Base-by-base conservation (phyloP, 2,113 vertebrate species). In the Hyaena hyaena region DNA sequence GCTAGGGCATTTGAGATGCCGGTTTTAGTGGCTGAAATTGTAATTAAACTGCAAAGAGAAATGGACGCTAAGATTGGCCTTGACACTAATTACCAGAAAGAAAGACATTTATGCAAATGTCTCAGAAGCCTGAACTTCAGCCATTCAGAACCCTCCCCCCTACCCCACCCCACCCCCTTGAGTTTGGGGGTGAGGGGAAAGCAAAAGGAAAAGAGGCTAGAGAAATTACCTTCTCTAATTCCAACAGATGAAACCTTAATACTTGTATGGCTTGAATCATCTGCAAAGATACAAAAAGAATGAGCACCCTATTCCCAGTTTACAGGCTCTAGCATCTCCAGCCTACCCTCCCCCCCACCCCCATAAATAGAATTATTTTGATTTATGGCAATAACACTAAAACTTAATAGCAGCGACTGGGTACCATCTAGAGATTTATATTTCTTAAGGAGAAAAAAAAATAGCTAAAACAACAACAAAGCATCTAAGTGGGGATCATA, bases 221-320 rank as follows among this genome's bases (percentile, higher is more conserved):
- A 94, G 96, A 98, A 99, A 99, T 99, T 99, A 99, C 99, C 99
- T 99, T 99, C 98, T 99, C 99, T 99, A 99, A 99, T 99, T 99
- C 99, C 99, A 99, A 99, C 98, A 99, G 99, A 99, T 99, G 99
- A 99, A 99, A 99, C 98, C 99, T 99, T 99, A 99, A 99, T 99
- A 99, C 99, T 99, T 99, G 99, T 99, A 99, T 99, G 99, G 99
- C 99, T 99, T 99, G 99, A 98, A 99, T 99, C 99, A 99, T 99
- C 99, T 99, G 99, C 98, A 99, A 99, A 99, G 98, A 99, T 97
- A 99, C 95, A 99, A 98, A 99, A 98, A 99, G 98, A 97, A 98
- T 65, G 83, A 98, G 98, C 93, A 97, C 98, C 98, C 97, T 97
- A 88, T 76, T 95, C 95, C 89, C 96, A 95, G 96, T 96, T 96